Percentiles rank a stretch among this genome's conserved stretches.
These are phyloP conservation scores for Grapholita molesta DNA, from an alignment of 1,140 invertebrate genomes.

Conservation along the genomic window DNA sequence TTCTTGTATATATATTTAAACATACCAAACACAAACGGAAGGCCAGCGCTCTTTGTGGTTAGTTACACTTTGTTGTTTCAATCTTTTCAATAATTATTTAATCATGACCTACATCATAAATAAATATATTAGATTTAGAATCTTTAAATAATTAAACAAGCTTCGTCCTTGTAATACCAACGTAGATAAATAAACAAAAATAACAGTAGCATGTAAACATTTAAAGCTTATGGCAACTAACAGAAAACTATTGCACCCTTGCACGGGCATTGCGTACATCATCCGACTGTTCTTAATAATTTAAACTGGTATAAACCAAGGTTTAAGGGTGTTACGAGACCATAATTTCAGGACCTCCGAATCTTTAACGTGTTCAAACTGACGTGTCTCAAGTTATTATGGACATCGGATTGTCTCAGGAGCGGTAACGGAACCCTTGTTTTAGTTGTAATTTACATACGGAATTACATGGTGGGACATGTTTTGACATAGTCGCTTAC, in stretches of 20 bases:
- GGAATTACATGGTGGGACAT: conserved; percentile 67
- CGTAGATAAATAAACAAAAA: neutral
- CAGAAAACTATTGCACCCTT: neutral
- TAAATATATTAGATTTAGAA: too few relatives aligned
- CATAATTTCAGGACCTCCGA: conserved; percentile 37
- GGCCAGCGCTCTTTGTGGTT: too few relatives aligned
- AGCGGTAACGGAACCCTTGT: conserved; percentile 65
- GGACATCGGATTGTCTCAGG: conserved; percentile 40
- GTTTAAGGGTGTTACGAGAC: conserved; percentile 41
- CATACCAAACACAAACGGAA: too few relatives aligned
- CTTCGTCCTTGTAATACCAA: too few relatives aligned
- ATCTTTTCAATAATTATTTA: too few relatives aligned
- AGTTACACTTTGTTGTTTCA: too few relatives aligned
- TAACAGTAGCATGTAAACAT: neutral
- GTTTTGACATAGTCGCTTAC: conserved; percentile 62
- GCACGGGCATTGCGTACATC: conserved; percentile 10
- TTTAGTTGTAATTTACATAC: conserved; percentile 73
- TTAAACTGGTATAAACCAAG: conserved; percentile 61
- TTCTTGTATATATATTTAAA: too few relatives aligned
- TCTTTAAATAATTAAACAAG: too few relatives aligned
- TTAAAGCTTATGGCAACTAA: neutral
- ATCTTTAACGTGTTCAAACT: neutral
- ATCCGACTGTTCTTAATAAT: conserved; percentile 62
- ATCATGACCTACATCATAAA: too few relatives aligned
- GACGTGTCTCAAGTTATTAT: neutral